phyloP scores from a whole-genome alignment of 2,888 invertebrate species.

The Drosophila anomalata region DNA sequence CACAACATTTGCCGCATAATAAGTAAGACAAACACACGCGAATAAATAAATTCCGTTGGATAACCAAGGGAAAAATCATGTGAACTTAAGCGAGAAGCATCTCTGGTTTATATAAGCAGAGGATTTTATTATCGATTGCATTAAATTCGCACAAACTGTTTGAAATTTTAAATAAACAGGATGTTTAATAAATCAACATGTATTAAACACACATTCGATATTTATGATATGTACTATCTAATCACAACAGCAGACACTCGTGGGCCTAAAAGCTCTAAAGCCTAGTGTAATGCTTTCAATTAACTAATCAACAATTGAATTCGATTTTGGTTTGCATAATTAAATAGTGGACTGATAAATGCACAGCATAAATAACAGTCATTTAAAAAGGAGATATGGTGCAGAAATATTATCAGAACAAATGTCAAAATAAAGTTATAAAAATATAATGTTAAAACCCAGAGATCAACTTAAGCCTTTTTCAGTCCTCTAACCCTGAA shows the following conservation, averaged over 20 bases:
- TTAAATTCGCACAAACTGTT: not conserved
- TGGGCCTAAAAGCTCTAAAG: conserved; percentile 10
- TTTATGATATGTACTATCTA: not conserved
- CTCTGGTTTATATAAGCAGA: not conserved
- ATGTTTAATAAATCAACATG: not conserved
- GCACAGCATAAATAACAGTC: not conserved
- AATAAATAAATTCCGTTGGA: conserved; percentile 20
- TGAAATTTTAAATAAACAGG: not conserved
- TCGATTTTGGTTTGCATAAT: not conserved
- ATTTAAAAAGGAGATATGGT: not conserved
- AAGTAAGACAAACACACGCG: conserved; percentile 55
- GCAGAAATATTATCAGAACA: not conserved
- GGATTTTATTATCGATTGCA: not conserved
- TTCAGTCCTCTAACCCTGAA: not conserved
- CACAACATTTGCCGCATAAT: conserved; percentile 69
- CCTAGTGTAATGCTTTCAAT: conserved; percentile 6
- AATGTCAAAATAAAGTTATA: not conserved
- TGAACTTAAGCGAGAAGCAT: conserved; percentile 6
- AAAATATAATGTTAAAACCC: not conserved
- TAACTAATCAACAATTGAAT: conserved; percentile 10
- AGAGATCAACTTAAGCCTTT: not conserved
- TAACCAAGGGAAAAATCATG: not conserved
- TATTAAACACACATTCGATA: not conserved
- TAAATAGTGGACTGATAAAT: not conserved
- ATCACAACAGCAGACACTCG: not conserved